Evolutionary conservation across 1,140 invertebrate genomes (phyloP), one percentile per base, ranked within the genome.

Genomic region (Ostrea edulis): DNA sequence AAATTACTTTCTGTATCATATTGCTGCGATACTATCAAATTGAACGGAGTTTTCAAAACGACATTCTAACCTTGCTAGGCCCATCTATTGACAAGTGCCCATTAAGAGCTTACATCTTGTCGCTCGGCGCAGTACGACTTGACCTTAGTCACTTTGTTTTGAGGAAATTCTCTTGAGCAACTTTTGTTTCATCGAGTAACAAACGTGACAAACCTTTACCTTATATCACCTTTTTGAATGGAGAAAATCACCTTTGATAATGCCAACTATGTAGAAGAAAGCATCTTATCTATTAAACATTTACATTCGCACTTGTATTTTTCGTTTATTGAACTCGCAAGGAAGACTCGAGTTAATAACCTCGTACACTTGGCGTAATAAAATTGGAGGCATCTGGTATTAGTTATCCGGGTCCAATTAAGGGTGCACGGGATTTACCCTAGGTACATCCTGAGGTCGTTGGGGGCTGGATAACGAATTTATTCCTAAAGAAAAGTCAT

Each of bases 51-150:
- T 35, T 25, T 17, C 8, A 25, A 29, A 77, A 14, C 68, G 25
- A 77, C 68, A 77, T 77, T 29, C 25, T 77, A 77, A 77, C 68
- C 68, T 77, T 77, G 68, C 68, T 77, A 77, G 68, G 68, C 22
- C 68, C 25, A 35, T 11, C 68, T 77, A 77, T 29, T 77, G 68
- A 77, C 68, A 77, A 35, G 25, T 77, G 68, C 29, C 68, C 68
- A 77, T 77, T 77, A 77, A 77, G 25, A 25, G 68, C 68, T 77
- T 77, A 77, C 68, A 77, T 35, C 58, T 62, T 62, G 35, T 62
- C 58, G 58, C 58, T 62, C 68, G 8, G 68, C 22, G 8, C 11
- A 35, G 68, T 29, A 77, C 68, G 68, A 77, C 68, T 77, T 25
- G 68, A 77, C 68, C 68, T 77, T 12, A 77, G 29, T 35, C 29